Evolutionary conservation across 2,113 vertebrate species (phyloP).

Genomic region (Zapus hudsonius): DNA sequence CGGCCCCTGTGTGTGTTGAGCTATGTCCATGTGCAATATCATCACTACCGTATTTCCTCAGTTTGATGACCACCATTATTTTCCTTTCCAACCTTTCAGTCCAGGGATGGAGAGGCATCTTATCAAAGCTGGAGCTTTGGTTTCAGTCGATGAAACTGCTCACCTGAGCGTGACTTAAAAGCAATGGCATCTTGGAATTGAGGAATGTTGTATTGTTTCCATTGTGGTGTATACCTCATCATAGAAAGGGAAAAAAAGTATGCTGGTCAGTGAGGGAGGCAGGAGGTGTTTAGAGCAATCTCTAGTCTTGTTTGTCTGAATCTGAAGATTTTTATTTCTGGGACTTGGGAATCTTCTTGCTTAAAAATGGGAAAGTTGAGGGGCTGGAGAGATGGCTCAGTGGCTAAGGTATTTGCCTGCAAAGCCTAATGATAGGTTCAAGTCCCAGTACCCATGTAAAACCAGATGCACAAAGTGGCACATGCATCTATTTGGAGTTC

Average conservation of each 20-base stretch:
- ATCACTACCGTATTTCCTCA: background rate
- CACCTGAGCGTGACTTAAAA: conserved; percentile 19
- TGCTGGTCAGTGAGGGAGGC: background rate
- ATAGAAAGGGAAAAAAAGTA: background rate
- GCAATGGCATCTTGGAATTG: background rate
- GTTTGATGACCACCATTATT: background rate
- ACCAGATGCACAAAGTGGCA: too few species aligned
- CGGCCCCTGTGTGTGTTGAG: fast-evolving
- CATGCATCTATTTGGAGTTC: too few species aligned
- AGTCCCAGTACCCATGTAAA: too few species aligned
- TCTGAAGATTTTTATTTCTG: background rate
- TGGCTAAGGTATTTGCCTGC: too few species aligned
- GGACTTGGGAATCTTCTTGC: background rate
- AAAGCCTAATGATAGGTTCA: too few species aligned
- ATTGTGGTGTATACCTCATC: background rate
- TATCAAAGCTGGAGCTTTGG: background rate
- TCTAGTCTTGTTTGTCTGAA: background rate
- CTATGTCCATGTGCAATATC: background rate
- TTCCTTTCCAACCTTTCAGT: background rate
- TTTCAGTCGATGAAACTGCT: background rate
- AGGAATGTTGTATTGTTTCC: background rate
- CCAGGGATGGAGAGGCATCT: background rate
- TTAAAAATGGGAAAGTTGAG: background rate
- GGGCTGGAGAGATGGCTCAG: too few species aligned
- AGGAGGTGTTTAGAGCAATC: background rate